These are phyloP conservation scores for Anniella stebbinsi DNA, from an alignment of 2,797 vertebrate species.

Conservation along the genomic window DNA sequence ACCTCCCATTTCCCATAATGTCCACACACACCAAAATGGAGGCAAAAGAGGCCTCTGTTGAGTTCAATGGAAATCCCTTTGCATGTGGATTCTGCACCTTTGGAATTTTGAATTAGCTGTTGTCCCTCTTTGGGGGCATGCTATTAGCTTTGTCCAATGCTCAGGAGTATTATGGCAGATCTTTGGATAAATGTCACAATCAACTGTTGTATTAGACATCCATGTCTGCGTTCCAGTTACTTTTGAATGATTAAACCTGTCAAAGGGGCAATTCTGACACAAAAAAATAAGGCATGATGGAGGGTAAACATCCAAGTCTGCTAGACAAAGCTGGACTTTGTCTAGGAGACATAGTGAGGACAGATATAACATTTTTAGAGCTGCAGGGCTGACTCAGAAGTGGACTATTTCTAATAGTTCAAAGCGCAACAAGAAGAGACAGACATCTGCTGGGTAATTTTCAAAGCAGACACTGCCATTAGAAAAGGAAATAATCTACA, in stretches of 20 bases:
- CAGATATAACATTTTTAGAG: not conserved
- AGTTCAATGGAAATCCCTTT: not conserved
- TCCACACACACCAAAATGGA: not conserved
- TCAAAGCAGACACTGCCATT: too few relatives aligned
- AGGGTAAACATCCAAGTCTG: slow-evolving; percentile 55
- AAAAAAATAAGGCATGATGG: slow-evolving; percentile 47
- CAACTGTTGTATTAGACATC: not conserved
- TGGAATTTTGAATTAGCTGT: not conserved
- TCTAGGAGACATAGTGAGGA: not conserved
- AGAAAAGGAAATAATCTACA: too few relatives aligned
- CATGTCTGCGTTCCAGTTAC: not conserved
- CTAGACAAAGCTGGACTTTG: not conserved
- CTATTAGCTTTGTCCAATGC: not conserved
- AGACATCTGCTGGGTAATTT: not conserved
- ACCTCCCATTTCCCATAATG: not conserved
- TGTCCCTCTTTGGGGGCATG: not conserved
- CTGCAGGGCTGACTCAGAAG: not conserved
- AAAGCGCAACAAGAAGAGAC: not conserved
- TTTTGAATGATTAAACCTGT: slow-evolving; percentile 40
- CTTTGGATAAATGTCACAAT: not conserved
- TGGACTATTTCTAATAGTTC: not conserved
- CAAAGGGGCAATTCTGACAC: slow-evolving; percentile 31
- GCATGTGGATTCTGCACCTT: not conserved
- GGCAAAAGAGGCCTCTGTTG: not conserved
- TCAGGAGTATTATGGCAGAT: slow-evolving; percentile 11